A percentile compares a stretch with the other conserved stretches of the same genome.
Evolutionary conservation across 2,113 vertebrate species (phyloP).

Genomic region (Trochalopteron elliotii): DNA sequence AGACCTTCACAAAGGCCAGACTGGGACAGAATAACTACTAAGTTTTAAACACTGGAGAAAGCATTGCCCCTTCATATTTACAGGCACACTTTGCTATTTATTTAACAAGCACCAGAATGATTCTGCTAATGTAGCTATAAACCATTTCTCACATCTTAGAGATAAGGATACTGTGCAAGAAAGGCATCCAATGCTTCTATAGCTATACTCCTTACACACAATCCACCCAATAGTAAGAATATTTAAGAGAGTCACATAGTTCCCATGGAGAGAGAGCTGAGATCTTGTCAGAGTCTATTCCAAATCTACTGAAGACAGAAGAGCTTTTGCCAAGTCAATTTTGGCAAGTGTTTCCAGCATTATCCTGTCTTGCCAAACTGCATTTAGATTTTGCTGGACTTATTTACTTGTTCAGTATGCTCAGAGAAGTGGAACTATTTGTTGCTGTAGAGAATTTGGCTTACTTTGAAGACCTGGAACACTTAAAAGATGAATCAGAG

Average conservation of each 20-base stretch:
- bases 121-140: neutral
- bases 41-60: neutral
- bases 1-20: neutral
- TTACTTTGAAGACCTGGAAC: slow-evolving; percentile 16
- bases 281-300: slow-evolving; percentile 33
- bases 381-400: slow-evolving; percentile 25
- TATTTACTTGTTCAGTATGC: neutral
- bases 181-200: neutral
- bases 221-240: neutral
- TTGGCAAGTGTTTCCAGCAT: slow-evolving; percentile 13
- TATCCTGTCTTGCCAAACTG: neutral
- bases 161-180: neutral
- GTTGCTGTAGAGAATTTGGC: slow-evolving; percentile 27
- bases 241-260: neutral
- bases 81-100: neutral
- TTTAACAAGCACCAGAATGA: neutral
- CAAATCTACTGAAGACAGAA: slow-evolving; percentile 25
- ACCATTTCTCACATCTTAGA: neutral
- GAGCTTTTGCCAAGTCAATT: slow-evolving; percentile 12
- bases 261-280: slow-evolving; percentile 7
- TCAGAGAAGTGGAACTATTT: neutral
- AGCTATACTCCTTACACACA: neutral
- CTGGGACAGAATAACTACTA: neutral
- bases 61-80: neutral
- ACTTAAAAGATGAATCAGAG: slow-evolving; percentile 26